Evolutionary conservation across 2,113 vertebrate genomes (phyloP).

Genomic region (Alaudala cheleensis): DNA sequence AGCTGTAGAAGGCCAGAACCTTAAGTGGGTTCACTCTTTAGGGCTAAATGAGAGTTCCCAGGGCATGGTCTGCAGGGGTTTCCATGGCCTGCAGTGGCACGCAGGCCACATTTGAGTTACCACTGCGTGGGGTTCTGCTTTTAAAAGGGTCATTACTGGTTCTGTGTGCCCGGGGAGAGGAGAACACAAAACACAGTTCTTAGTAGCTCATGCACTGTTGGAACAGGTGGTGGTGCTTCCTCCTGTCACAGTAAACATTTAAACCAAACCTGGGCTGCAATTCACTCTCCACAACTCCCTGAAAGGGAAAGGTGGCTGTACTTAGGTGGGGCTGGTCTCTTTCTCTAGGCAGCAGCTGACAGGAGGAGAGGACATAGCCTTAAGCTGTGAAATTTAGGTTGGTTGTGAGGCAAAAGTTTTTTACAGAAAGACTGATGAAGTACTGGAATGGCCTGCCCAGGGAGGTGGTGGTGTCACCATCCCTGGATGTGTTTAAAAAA

Average conservation of each 20-base stretch:
- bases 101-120: not conserved
- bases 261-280: not conserved
- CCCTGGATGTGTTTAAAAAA: not conserved
- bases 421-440: not conserved
- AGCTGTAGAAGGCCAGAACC: not conserved
- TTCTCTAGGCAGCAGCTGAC: not conserved
- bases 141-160: not conserved
- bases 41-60: not conserved
- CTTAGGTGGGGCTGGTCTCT: no score
- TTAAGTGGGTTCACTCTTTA: not conserved
- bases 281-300: rapidly evolving
- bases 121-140: not conserved
- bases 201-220: rapidly evolving
- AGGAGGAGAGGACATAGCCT: not conserved
- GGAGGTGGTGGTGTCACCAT: not conserved
- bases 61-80: not conserved
- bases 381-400: not conserved
- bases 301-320: not conserved
- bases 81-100: not conserved
- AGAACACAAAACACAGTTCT: not conserved
- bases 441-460: rapidly evolving
- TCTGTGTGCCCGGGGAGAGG: not conserved
- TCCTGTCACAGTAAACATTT: rapidly evolving
- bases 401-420: not conserved
- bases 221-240: not conserved